A percentile compares a stretch with the other conserved stretches of the same genome.
Evolutionary conservation across 1,140 invertebrate genomes (phyloP).

Genomic region (Brachionus rubens): DNA sequence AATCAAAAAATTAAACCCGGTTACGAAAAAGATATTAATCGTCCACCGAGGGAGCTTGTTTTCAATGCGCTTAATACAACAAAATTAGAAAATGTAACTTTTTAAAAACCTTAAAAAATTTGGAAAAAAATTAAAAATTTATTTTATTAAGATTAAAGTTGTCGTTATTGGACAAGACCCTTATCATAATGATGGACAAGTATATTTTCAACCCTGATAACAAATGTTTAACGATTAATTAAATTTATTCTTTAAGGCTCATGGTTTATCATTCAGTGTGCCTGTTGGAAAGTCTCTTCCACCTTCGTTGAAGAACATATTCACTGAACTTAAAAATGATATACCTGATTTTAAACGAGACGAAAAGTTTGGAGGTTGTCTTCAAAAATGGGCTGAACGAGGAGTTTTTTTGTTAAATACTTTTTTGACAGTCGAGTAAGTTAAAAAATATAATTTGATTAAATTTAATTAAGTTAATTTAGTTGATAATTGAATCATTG

Average conservation of each 20-base stretch:
- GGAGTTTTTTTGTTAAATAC: conserved; percentile 46
- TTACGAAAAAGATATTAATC: neutral
- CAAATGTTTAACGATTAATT: neutral
- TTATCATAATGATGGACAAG: conserved; percentile 40
- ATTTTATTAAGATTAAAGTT: conserved; percentile 37
- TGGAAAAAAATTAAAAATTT: neutral
- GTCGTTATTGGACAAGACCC: conserved; percentile 47
- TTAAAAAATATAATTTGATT: neutral
- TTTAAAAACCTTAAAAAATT: neutral
- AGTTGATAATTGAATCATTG: no score
- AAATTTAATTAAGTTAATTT: no score
- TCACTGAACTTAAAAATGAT: conserved; percentile 38
- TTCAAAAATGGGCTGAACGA: conserved; percentile 35
- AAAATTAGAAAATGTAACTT: conserved; percentile 9
- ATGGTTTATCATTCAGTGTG: conserved; percentile 40
- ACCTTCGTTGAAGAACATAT: conserved; percentile 42
- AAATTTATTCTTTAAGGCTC: neutral
- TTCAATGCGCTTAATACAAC: conserved; percentile 44
- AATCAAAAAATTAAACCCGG: conserved; percentile 29
- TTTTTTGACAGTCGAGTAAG: conserved; percentile 42
- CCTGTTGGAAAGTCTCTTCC: neutral
- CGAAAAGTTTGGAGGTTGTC: conserved; percentile 13
- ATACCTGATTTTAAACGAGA: conserved; percentile 11
- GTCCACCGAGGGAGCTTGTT: conserved; percentile 40
- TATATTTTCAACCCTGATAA: neutral